Base-by-base conservation (phyloP, 2,888 invertebrate species). In the Pedicia rivosa region DNA sequence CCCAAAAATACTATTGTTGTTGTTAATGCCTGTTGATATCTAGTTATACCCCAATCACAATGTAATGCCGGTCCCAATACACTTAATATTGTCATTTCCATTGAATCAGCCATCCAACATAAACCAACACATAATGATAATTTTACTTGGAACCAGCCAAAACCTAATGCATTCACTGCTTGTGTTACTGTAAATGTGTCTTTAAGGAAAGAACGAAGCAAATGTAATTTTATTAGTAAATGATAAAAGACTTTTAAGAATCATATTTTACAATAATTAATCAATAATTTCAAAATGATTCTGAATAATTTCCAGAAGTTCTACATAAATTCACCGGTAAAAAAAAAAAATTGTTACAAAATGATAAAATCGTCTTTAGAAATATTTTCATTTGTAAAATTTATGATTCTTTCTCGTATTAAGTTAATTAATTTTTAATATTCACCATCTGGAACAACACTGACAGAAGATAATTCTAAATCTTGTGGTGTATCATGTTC, bases 41-140 rank as follows among this genome's bases (percentile, higher is more conserved):
- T 78, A 14, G 47, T 47, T 10, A 95, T 82, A 51, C 81, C 79
- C 94, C 94, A 94, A 57, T 87, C 84, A 59, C 94, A 95, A 54
- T 90, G 90, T 36, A 95, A 64, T 0, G 92, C 88, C 9, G 94
- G 92, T 12, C 90, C 87, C 26, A 95, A 63, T 43, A 95, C 90
- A 48, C 90, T 88, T 25, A 94, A 64, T 50, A 95, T 90, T 53
- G 92, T 94, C 87, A 94, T 94, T 64, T 94, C 94, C 92, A 94
- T 94, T 38, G 91, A 90, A 59, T 94, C 94, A 1, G 92, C 90
- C 91, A 92, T 94, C 92, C 88, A 84, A 54, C 86, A 84, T 2
- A 86, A 64, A 0, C 87, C 87, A 13, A 86, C 83, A 52, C 79
- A 80, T 14, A 83, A 62, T 0, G 83, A 83, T 28, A 84, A 56